Evolutionary conservation across 2,888 invertebrate species (phyloP).

Genomic region (Amiota communis): DNA sequence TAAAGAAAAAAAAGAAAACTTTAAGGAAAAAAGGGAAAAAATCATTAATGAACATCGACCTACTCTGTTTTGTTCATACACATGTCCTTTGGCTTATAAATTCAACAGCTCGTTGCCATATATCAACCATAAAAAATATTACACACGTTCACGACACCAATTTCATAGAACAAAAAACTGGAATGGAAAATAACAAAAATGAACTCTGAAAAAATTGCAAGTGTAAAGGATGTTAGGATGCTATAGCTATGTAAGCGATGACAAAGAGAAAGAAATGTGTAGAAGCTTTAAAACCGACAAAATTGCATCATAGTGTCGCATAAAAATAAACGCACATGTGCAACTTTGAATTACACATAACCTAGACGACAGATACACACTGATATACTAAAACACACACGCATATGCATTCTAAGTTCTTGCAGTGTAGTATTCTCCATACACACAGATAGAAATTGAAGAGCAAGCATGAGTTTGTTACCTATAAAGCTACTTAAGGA

Average conservation of each 20-base stretch:
- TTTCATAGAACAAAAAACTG: conserved; percentile 44
- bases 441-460: conserved; percentile 7
- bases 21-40: too few species aligned
- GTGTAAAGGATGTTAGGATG: background rate
- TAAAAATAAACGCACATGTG: conserved; percentile 63
- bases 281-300: conserved; percentile 51
- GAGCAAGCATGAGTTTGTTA: conserved; percentile 29
- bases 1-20: too few species aligned
- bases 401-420: background rate
- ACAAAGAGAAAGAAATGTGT: background rate
- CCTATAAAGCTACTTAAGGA: conserved; percentile 21
- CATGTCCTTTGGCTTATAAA: background rate
- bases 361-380: background rate
- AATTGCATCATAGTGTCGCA: conserved; percentile 66
- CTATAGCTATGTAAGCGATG: background rate
- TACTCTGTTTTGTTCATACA: too few species aligned
- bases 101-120: conserved; percentile 8
- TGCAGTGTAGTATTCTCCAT: background rate
- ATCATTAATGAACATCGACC: too few species aligned
- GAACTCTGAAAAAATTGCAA: conserved; percentile 29
- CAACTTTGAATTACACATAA: conserved; percentile 24
- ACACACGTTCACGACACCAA: conserved; percentile 51
- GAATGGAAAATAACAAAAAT: conserved; percentile 29
- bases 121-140: conserved; percentile 24
- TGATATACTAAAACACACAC: background rate